Percentiles rank a stretch among this genome's conserved stretches.
Evolutionary conservation across 2,113 vertebrate genomes (phyloP).

Genomic region (Pholis gunnellus): DNA sequence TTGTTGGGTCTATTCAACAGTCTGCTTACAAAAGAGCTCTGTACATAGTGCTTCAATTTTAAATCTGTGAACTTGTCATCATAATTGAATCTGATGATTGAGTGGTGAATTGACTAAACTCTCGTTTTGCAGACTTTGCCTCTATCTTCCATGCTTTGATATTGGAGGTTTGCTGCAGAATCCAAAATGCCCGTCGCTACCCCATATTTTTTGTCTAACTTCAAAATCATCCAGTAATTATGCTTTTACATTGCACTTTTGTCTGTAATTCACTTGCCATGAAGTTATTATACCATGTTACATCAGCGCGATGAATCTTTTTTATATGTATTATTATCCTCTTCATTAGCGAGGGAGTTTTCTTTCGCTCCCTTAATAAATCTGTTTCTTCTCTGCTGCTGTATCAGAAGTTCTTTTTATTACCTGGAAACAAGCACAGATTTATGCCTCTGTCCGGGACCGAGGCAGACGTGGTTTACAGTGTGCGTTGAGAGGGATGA

Average conservation of each 20-base stretch:
- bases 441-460: conserved; percentile 68
- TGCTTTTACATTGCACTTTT: conserved; percentile 12
- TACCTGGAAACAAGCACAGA: conserved; percentile 72
- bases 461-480: conserved; percentile 64
- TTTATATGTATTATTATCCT: conserved; percentile 21
- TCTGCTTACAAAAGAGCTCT: not conserved
- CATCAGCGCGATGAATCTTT: conserved; percentile 63
- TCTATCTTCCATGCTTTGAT: not conserved
- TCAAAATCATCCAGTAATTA: conserved; percentile 11
- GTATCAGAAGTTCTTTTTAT: conserved; percentile 74
- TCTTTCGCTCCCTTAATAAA: conserved; percentile 56
- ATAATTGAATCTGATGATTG: not conserved
- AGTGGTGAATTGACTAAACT: not conserved
- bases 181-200: not conserved
- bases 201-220: not conserved
- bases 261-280: conserved; percentile 41
- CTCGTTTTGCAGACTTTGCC: conserved; percentile 11
- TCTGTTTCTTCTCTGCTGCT: conserved; percentile 48
- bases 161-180: not conserved
- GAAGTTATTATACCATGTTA: conserved; percentile 41
- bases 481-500: conserved; percentile 64
- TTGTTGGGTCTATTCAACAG: not conserved
- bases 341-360: conserved; percentile 63
- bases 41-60: not conserved
- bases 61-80: not conserved